Evolutionary conservation across 1,140 invertebrate species (phyloP), one percentile per base, ranked within the genome.

Genomic region (Yoshiicerus persimilis): DNA sequence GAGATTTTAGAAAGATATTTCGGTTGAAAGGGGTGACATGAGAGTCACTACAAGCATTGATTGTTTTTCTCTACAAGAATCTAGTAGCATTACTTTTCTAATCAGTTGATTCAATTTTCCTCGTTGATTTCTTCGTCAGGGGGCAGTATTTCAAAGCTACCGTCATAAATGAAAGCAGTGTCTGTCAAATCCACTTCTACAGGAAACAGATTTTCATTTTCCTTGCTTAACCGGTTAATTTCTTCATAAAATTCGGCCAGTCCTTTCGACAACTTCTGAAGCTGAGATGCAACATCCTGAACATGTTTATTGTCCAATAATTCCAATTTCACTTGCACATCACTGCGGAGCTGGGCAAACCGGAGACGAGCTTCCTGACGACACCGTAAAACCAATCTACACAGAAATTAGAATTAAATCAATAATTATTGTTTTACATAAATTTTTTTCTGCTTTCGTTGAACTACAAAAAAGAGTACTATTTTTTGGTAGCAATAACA

Each of bases 291-390:
- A n/a, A 98, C 94, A 91, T 98, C 97, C 92, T 98, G 97, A 0
- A 99, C 97, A 93, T 99, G 98, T 93, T 99, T 99, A 92, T 98
- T 98, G 92, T 99, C 98, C 10, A 99, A 92, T 11, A 99, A 92
- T 93, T 99, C 98, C 91, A 99, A 94, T 93, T 99, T 99, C 0
- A 99, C 97, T 6, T 99, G 93, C 0, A 99, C 98, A 93, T 99
- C 98, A 0, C 97, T 96, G 77, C 99, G 93, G 32, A 99, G 93
- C 91, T 97, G 96, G 20, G 98, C 98, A 93, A 99, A 99, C 91
- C 96, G 95, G 0, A 94, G 93, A 88, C 98, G 93, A 0, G 98
- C 98, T 90, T 99, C 96, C 94, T 99, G 98, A 36, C 99, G 95
- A 93, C 98, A 99, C 84, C 98, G 94, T 8, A 99, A 92, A 56